These are phyloP conservation scores for Liopterus haemorrhoidalis DNA, from an alignment of 2,888 invertebrate species.

Conservation along the genomic window DNA sequence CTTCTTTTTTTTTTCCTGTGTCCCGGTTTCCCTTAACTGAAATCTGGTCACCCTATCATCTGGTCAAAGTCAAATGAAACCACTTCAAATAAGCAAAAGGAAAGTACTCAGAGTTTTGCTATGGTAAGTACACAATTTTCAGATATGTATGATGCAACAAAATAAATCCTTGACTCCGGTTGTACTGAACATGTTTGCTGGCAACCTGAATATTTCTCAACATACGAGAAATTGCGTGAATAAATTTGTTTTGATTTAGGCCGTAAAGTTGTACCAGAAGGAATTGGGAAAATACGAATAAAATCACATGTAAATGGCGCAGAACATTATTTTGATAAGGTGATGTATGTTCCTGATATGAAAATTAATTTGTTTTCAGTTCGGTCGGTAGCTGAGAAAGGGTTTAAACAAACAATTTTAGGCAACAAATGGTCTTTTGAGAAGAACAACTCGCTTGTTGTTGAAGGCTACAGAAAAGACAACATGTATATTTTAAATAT, in stretches of 20 bases:
- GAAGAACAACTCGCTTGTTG: conserved; percentile 3
- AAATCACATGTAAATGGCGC: conserved; percentile 15
- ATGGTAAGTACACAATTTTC: too few relatives aligned
- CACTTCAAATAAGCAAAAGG: too few relatives aligned
- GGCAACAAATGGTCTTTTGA: not conserved
- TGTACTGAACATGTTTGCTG: conserved; percentile 23
- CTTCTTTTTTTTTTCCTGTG: too few relatives aligned
- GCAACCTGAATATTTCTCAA: conserved; percentile 16
- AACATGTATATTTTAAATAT: not conserved
- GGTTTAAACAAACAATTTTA: conserved; percentile 18
- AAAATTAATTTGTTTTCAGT: conserved; percentile 22
- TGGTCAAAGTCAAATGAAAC: too few relatives aligned
- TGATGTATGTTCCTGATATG: conserved; percentile 22
- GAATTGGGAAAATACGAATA: conserved; percentile 13
- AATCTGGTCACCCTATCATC: too few relatives aligned
- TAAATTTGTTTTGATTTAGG: conserved; percentile 13
- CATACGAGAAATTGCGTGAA: conserved; percentile 11
- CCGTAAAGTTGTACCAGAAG: conserved; percentile 14
- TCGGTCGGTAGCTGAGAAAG: conserved; percentile 16
- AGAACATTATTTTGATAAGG: conserved; percentile 20
- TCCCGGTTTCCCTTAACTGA: too few relatives aligned
- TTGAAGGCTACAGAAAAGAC: not conserved
- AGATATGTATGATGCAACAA: conserved; percentile 10
- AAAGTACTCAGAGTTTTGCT: too few relatives aligned
- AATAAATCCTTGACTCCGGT: conserved; percentile 19